These are phyloP conservation scores for Morus bassanus DNA, from an alignment of 2,797 vertebrate genomes.

Conservation along the genomic window DNA sequence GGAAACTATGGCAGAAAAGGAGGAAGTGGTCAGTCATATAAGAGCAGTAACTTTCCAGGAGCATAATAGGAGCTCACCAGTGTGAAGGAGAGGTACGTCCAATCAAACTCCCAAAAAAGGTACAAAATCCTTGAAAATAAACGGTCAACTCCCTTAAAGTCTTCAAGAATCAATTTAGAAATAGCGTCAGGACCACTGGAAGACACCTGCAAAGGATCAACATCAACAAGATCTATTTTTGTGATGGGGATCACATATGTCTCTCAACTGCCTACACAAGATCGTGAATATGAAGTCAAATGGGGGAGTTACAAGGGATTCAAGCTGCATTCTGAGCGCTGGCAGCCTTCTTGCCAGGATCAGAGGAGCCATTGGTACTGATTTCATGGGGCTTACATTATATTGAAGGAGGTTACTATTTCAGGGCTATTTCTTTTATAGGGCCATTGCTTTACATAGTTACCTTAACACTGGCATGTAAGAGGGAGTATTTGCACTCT, in stretches of 20 bases:
- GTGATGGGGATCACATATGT: neutral
- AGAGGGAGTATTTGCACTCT: neutral
- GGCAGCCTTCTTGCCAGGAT: neutral
- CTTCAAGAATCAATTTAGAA: neutral
- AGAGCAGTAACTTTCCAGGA: neutral
- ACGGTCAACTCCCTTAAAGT: neutral
- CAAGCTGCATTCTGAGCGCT: neutral
- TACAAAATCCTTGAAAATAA: neutral
- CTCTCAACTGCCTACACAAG: neutral
- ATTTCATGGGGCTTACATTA: constrained; percentile 31
- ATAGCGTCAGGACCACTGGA: neutral
- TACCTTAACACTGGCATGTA: neutral
- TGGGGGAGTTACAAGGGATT: neutral
- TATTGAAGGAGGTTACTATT: constrained; percentile 40
- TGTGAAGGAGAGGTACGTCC: neutral
- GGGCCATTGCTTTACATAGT: neutral
- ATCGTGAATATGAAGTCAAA: neutral
- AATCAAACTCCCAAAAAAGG: neutral
- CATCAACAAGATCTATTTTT: neutral
- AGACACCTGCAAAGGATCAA: neutral
- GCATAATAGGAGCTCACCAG: neutral
- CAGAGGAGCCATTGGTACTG: neutral
- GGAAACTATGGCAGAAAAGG: neutral
- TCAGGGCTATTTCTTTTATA: constrained; percentile 6
- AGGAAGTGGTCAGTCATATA: neutral